Base-by-base conservation (phyloP, 1,140 invertebrate species). In the Wiebesia pumilae region DNA sequence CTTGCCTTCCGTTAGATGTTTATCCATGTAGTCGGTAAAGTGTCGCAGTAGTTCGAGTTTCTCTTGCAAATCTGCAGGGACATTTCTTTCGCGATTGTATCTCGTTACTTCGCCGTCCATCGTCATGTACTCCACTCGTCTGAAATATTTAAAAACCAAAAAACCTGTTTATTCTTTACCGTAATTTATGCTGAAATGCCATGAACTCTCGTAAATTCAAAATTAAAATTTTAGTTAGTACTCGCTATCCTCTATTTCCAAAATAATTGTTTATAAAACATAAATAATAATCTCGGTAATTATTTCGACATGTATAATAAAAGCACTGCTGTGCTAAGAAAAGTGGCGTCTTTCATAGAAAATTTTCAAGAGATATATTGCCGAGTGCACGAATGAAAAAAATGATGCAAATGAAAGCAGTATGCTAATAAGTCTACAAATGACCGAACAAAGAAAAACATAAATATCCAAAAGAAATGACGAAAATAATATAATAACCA, bases 21-120 rank as follows among this genome's bases (percentile, higher is more conserved):
- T 98, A 90, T 96, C 97, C 99, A 99, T 99, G 92, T 99, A 99
- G 90, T 98, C 96, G 83, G 97, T 96, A 93, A 99, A 99, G 93
- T 99, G 99, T 54, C 97, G 97, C 10, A 99, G 94, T 7, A 99
- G 94, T 89, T 98, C 98, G 92, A 99, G 98, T 94, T 99, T 99
- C 93, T 99, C 99, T 81, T 97, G 97, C 69, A 99, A 94, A 3
- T 95, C 92, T 82, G 95, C 92, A 71, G 98, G 98, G 90, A 97
- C 98, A 67, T 96, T 94, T n/a, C 95, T 95, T 88, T 97, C 95
- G 0, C 96, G 97, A 95, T 99, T 97, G 91, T 98, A 99, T 86
- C 90, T 90, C 69, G 96, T 95, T 92, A 99, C 98, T 75, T 96
- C 95, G 30, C 97, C 97, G 89, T 97, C 96, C 88, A 96, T 95